Evolutionary conservation across 1,140 invertebrate species (phyloP), one percentile per base, ranked within the genome.

Genomic region (Bathynomus jamesi): DNA sequence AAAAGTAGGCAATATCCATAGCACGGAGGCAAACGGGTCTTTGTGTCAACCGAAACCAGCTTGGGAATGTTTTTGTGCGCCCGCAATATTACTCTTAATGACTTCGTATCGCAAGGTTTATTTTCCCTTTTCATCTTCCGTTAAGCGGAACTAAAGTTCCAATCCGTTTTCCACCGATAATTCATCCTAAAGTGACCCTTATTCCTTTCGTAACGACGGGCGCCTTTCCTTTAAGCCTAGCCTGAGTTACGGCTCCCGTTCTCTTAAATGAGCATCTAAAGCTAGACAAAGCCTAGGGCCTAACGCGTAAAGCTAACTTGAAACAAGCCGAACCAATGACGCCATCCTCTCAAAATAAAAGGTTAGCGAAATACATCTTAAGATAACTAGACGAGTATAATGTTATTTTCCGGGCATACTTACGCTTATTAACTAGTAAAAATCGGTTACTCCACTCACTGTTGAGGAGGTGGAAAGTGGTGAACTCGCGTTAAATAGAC

Each of bases 1-100:
- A 74, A 74, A 74, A 74, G 72, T 74, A 74, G 72, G 72, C 72
- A 65, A 74, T 70, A 64, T 67, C 72, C 72, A 74, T 74, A 74
- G 32, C 72, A 68, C 70, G 70, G 70, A 67, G 72, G 68, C 64
- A 68, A 70, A 64, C 72, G 64, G 72, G n/a, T 62, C 68, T 70
- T 74, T 74, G 72, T 74, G 70, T 74, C 72, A 74, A 67, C 72
- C 61, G 46, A 67, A 74, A 74, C 72, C 72, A 74, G 72, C 72
- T 70, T 70, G 68, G 72, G 68, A n/a, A n/a, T 27, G 7, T n/a
- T 62, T 62, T 62, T n/a, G 61, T 27, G 8, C 24, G 17, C 8
- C 61, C 8, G 61, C 17, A 62, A 8, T 8, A n/a, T 27, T n/a
- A 27, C 17, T 27, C 61, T 62, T 62, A n/a, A 40, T 24, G 61